Percentiles rank a stretch among this genome's conserved stretches.
Conservation (phyloP, 2,797 vertebrate genomes). For the Oceanodroma leucorhoa region DNA sequence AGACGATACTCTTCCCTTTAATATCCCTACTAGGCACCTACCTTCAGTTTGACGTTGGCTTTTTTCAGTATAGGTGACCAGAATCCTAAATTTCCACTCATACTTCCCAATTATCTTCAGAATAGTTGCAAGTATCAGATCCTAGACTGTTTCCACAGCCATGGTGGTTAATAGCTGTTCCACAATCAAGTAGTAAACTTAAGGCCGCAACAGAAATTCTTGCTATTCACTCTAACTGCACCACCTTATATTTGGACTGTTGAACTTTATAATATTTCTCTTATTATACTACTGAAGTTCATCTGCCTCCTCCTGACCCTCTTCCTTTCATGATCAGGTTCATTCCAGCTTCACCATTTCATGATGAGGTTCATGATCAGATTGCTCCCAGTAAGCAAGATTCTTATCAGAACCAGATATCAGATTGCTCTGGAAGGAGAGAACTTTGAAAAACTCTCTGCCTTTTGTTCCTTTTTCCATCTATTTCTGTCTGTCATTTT, state of each 20-base stretch:
- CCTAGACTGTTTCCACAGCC: background rate
- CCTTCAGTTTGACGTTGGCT: background rate
- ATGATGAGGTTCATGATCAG: background rate
- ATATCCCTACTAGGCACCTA: background rate
- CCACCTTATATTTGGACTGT: background rate
- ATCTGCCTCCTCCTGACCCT: background rate
- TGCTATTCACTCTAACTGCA: background rate
- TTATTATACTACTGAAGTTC: background rate
- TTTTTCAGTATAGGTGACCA: background rate
- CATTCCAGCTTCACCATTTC: background rate
- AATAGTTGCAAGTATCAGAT: background rate
- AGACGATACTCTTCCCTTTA: background rate
- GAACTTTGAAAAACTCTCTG: background rate
- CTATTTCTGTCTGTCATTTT: background rate
- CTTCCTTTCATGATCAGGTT: background rate
- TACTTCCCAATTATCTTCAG: background rate
- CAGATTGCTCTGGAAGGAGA: background rate
- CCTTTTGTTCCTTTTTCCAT: background rate
- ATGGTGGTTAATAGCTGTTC: background rate
- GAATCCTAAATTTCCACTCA: background rate
- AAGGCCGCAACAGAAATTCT: background rate
- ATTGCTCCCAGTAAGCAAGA: background rate
- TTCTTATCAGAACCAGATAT: background rate
- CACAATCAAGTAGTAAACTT: background rate
- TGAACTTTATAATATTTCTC: background rate